Base-by-base conservation (phyloP, 2,113 vertebrate genomes). In the Laticauda colubrina region DNA sequence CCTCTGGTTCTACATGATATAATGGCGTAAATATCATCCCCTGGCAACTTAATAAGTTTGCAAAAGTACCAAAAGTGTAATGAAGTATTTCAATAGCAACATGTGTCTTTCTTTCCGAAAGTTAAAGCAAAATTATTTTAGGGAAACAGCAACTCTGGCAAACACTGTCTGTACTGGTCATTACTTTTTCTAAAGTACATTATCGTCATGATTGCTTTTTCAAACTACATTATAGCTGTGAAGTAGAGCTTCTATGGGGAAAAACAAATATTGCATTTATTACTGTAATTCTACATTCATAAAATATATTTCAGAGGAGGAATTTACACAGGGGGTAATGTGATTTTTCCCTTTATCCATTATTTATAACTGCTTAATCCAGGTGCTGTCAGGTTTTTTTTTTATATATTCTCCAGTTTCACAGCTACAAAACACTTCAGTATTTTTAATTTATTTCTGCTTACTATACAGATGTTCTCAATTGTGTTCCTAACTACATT, bases 381-480 rank as follows among this genome's bases (percentile, higher is more conserved):
- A 98, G 97, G 97, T 98, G 97, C 96, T 97, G 95, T 57, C 97
- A 95, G 97, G 96, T 98, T 96, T 98, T 97, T 97, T 98, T 51
- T 98, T 51, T 98, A 97, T 97, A 97, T 81, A 81, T 97, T 96
- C 97, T 96, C 97, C 97, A 95, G 91, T 98, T 98, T 98, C 97
- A 97, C 93, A 89, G 96, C 97, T 96, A 98, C 96, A 97, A 97
- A 98, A 97, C 97, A 97, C 96, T 97, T 97, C 97, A 96, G 96
- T 98, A 97, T 98, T 98, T 97, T 97, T 98, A 98, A 98, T 98
- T 98, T 98, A 97, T 98, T 98, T 98, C 96, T 97, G 97, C 97
- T 98, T 98, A 97, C 97, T 97, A 97, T 98, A 98, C 98, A 98
- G 98, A 98, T 98, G 98, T 98, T 98, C 97, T 98, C 97, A 98